Evolutionary conservation across 2,888 invertebrate genomes (phyloP).

Genomic region (Acronicta leporina): DNA sequence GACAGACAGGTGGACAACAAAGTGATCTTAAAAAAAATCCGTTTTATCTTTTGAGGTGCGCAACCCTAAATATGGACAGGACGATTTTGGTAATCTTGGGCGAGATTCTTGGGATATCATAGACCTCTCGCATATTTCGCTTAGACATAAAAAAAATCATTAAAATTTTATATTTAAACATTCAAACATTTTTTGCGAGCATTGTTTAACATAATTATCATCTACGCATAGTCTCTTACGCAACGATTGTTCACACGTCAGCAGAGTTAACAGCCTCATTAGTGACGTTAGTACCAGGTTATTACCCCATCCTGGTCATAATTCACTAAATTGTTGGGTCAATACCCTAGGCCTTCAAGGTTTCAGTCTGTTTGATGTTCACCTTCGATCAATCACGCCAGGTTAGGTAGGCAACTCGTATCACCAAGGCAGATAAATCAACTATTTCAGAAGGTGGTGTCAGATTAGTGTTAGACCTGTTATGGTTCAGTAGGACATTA

Average conservation of each 20-base stretch:
- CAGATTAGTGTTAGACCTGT: too few relatives aligned
- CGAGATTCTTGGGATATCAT: too few relatives aligned
- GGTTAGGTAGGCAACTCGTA: neutral
- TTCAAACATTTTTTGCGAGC: neutral
- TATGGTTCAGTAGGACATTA: too few relatives aligned
- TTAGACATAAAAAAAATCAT: too few relatives aligned
- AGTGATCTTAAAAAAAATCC: too few relatives aligned
- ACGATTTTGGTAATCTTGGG: too few relatives aligned
- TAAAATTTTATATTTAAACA: neutral
- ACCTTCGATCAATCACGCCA: conserved; percentile 7
- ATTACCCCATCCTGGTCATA: conserved; percentile 14
- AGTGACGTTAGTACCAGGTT: conserved; percentile 23
- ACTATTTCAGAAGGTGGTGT: neutral
- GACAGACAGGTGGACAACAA: too few relatives aligned
- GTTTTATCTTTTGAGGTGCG: too few relatives aligned
- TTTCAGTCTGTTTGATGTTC: conserved; percentile 13
- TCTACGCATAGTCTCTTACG: conserved; percentile 18
- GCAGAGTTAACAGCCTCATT: conserved; percentile 12
- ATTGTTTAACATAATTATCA: conserved; percentile 29
- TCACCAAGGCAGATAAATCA: conserved; percentile 10
- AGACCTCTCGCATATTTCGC: too few relatives aligned
- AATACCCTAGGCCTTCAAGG: conserved; percentile 34
- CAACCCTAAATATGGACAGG: too few relatives aligned
- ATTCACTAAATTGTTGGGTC: conserved; percentile 12
- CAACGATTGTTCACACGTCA: conserved; percentile 25